phyloP scores from a whole-genome alignment of 2,888 invertebrate species.

The Neocrepidodera transversa region DNA sequence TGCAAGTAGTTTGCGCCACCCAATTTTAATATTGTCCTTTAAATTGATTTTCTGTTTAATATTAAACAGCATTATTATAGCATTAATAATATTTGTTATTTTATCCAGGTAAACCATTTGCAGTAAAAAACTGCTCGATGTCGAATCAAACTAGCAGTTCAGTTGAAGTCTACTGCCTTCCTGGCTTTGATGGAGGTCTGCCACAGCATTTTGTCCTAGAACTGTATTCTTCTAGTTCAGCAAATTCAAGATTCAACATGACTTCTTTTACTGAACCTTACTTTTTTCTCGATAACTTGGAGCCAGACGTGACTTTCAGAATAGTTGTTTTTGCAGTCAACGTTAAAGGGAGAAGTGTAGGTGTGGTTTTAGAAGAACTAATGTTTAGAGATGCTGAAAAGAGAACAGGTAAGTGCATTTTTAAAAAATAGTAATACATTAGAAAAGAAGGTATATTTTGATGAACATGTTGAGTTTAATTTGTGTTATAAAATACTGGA shows the following conservation, averaged over 20 bases:
- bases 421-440: too few species aligned
- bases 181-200: constrained; percentile 89
- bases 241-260: constrained; percentile 66
- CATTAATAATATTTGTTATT: too few species aligned
- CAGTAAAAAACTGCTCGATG: constrained; percentile 84
- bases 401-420: constrained; percentile 67
- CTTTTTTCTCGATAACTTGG: constrained; percentile 80
- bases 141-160: constrained; percentile 86
- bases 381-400: constrained; percentile 82
- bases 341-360: constrained; percentile 80
- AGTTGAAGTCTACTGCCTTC: constrained; percentile 77
- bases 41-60: too few species aligned
- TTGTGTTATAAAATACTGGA: too few species aligned
- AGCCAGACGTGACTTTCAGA: constrained; percentile 80
- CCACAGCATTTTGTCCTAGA: constrained; percentile 87
- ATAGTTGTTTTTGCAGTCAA: constrained; percentile 81
- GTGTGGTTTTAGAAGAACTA: constrained; percentile 76
- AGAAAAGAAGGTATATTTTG: too few species aligned
- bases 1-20: too few species aligned
- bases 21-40: too few species aligned
- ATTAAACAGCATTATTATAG: too few species aligned
- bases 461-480: too few species aligned
- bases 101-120: constrained; percentile 82
- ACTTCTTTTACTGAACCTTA: constrained; percentile 71
- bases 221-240: constrained; percentile 66